Evolutionary conservation across 2,797 vertebrate species (phyloP).

Genomic region (Aeoliscus strigatus): DNA sequence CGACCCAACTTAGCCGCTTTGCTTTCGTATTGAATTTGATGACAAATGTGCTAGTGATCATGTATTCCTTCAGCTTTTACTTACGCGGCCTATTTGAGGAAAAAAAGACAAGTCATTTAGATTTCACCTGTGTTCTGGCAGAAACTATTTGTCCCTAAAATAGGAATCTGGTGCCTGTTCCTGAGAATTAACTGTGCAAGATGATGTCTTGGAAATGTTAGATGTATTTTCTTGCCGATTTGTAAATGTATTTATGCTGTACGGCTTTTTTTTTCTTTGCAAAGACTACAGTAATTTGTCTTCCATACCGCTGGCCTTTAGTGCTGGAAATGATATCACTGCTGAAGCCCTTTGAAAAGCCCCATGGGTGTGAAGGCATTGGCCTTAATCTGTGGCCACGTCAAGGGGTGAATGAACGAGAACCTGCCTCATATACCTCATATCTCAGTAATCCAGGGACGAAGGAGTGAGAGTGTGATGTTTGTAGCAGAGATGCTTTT

Average conservation of each 20-base stretch:
- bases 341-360: slow-evolving; percentile 38
- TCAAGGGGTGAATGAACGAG: slow-evolving; percentile 35
- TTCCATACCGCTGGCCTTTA: slow-evolving; percentile 65
- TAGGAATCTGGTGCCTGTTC: slow-evolving; percentile 56
- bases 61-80: slow-evolving; percentile 49
- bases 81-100: not conserved
- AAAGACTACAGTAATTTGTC: slow-evolving; percentile 60
- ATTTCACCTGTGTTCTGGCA: slow-evolving; percentile 27
- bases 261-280: slow-evolving; percentile 24
- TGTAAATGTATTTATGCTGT: slow-evolving; percentile 54
- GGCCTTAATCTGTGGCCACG: slow-evolving; percentile 45
- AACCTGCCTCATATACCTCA: slow-evolving; percentile 75
- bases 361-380: slow-evolving; percentile 45
- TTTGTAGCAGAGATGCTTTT: slow-evolving; percentile 83
- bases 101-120: slow-evolving; percentile 14
- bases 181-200: slow-evolving; percentile 51
- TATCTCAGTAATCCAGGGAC: slow-evolving; percentile 75
- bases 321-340: slow-evolving; percentile 53
- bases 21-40: slow-evolving; percentile 52
- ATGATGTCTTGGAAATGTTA: slow-evolving; percentile 50
- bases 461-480: slow-evolving; percentile 50
- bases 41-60: slow-evolving; percentile 52
- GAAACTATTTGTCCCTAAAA: slow-evolving; percentile 33
- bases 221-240: slow-evolving; percentile 50
- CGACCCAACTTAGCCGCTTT: slow-evolving; percentile 53